Evolutionary conservation across 2,113 vertebrate genomes (phyloP).

Genomic region (Esox niger): DNA sequence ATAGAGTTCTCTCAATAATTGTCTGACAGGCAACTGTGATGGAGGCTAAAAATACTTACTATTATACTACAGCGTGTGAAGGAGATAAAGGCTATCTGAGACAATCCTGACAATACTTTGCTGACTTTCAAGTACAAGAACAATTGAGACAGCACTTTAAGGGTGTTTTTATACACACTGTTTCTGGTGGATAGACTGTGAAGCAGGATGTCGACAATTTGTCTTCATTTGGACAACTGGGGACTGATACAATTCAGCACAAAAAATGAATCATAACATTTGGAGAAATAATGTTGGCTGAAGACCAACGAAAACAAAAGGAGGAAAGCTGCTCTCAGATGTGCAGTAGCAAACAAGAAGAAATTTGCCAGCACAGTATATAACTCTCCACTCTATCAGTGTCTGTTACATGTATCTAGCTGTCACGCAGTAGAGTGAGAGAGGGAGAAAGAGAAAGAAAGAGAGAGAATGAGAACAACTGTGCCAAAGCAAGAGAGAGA

Average conservation of each 20-base stretch:
- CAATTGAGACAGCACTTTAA: slow-evolving; percentile 69
- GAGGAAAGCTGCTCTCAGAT: background rate
- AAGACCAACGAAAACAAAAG: slow-evolving; percentile 1
- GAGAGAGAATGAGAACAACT: background rate
- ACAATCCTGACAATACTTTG: slow-evolving; percentile 69
- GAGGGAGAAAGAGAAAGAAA: background rate
- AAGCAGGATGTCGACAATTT: slow-evolving; percentile 68
- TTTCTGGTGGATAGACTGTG: slow-evolving; percentile 62
- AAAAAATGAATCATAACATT: slow-evolving; percentile 18
- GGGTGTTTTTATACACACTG: slow-evolving; percentile 65
- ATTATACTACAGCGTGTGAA: slow-evolving; percentile 73
- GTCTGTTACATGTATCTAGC: background rate
- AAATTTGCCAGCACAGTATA: background rate
- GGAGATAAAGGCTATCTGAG: slow-evolving; percentile 68
- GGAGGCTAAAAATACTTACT: slow-evolving; percentile 69
- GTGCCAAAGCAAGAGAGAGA: background rate
- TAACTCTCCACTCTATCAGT: background rate
- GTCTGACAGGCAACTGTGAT: slow-evolving; percentile 67
- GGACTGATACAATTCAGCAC: slow-evolving; percentile 28
- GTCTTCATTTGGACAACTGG: slow-evolving; percentile 21
- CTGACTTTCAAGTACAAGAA: slow-evolving; percentile 72
- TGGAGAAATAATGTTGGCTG: background rate
- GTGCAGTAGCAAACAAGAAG: background rate
- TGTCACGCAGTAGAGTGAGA: background rate
- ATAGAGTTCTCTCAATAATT: slow-evolving; percentile 69